Conservation (phyloP, 2,888 invertebrate species). For the Parnassius orleans region DNA sequence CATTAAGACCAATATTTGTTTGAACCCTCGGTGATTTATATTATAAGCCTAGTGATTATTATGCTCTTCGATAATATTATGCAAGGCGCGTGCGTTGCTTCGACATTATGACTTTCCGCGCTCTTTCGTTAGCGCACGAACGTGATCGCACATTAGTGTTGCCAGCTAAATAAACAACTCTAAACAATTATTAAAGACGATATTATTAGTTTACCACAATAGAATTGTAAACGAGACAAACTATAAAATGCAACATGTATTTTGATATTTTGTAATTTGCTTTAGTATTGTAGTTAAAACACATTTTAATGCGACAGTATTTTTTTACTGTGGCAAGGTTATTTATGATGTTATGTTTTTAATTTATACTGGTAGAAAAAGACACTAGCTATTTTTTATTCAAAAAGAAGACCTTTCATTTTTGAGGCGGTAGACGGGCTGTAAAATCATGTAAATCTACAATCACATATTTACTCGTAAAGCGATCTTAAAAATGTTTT, state of each 20-base stretch:
- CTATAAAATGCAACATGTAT: constrained; percentile 6
- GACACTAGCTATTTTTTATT: too few species aligned
- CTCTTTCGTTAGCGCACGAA: constrained; percentile 46
- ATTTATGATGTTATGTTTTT: too few species aligned
- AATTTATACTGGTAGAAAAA: too few species aligned
- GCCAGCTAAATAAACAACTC: constrained; percentile 54
- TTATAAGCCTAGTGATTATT: constrained; percentile 1
- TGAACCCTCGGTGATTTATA: neutral
- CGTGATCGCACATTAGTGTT: constrained; percentile 65
- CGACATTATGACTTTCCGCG: constrained; percentile 30
- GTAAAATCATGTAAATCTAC: too few species aligned
- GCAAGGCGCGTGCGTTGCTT: constrained; percentile 37
- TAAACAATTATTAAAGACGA: constrained; percentile 35
- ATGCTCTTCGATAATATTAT: constrained; percentile 35
- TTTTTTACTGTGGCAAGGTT: too few species aligned
- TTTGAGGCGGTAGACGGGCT: too few species aligned
- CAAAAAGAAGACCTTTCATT: too few species aligned
- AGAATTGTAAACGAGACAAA: constrained; percentile 2
- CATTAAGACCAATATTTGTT: constrained; percentile 1
- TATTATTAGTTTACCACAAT: constrained; percentile 23
- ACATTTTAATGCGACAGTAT: too few species aligned
- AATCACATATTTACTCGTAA: too few species aligned
- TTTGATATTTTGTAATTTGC: neutral
- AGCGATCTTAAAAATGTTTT: too few species aligned
- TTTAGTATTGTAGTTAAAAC: constrained; percentile 9